These are phyloP conservation scores for Eupristina koningsbergeri DNA, from an alignment of 1,140 invertebrate genomes.

Conservation along the genomic window DNA sequence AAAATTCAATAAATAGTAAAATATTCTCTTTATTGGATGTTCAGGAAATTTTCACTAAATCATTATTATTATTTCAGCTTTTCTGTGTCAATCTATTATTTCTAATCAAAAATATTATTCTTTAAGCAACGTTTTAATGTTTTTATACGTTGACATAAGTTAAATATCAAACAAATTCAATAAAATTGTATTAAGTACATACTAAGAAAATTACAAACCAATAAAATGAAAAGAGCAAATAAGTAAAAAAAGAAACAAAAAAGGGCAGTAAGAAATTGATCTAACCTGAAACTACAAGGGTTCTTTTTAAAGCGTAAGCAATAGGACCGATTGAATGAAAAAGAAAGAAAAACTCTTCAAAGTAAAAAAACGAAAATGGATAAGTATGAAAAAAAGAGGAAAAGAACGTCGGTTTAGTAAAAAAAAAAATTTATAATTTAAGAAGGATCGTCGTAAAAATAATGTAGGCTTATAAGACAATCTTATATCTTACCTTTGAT, in stretches of 20 bases:
- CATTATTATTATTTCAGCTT: too few relatives aligned
- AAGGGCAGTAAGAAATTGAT: slow-evolving; percentile 37
- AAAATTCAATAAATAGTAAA: too few relatives aligned
- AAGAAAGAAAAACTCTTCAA: neutral
- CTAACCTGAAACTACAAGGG: neutral
- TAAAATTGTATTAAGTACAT: neutral
- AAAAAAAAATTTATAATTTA: slow-evolving; percentile 20
- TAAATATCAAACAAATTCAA: neutral
- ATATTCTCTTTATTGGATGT: too few relatives aligned
- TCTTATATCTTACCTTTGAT: slow-evolving; percentile 52
- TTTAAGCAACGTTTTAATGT: too few relatives aligned
- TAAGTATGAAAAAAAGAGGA: neutral
- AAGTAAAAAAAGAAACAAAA: neutral
- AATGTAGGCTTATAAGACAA: slow-evolving; percentile 42
- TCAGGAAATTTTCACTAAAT: too few relatives aligned
- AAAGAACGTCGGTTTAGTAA: slow-evolving; percentile 30
- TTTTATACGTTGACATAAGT: too few relatives aligned
- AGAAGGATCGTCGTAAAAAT: slow-evolving; percentile 51
- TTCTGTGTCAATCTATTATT: too few relatives aligned
- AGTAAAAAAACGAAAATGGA: neutral
- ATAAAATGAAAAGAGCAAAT: neutral
- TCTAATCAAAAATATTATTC: too few relatives aligned
- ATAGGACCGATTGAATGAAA: slow-evolving; percentile 2
- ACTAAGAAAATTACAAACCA: neutral
- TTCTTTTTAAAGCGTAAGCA: neutral